phyloP scores from a whole-genome alignment of 1,140 invertebrate genomes.

The Fopius arisanus region DNA sequence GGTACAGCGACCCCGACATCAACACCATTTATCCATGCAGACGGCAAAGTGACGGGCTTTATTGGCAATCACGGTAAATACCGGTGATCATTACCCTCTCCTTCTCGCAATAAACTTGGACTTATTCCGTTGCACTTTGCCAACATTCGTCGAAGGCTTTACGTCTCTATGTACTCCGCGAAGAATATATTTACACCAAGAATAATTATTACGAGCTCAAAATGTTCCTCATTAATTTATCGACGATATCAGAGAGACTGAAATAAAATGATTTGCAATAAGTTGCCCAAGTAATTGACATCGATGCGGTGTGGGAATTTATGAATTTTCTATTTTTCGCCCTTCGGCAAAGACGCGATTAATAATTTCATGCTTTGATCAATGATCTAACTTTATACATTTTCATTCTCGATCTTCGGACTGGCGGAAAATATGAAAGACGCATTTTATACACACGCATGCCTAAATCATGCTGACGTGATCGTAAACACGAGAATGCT shows the following conservation, averaged over 20 bases:
- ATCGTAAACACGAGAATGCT: background rate
- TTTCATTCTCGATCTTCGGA: background rate
- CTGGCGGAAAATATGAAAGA: background rate
- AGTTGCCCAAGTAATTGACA: background rate
- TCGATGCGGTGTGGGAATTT: background rate
- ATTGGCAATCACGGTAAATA: slow-evolving; percentile 13
- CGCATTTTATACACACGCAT: slow-evolving; percentile 1
- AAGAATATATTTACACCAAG: background rate
- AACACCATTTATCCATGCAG: background rate
- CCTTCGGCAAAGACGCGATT: background rate
- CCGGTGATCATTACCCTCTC: background rate
- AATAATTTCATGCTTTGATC: slow-evolving; percentile 9
- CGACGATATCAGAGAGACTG: background rate
- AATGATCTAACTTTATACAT: background rate
- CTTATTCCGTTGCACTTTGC: background rate
- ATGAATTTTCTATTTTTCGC: background rate
- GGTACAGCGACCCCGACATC: background rate
- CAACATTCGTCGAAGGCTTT: too few relatives aligned
- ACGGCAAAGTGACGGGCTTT: slow-evolving; percentile 7
- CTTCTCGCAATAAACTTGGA: background rate
- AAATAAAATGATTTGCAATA: background rate
- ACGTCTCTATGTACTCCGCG: background rate
- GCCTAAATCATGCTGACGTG: background rate
- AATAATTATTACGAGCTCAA: background rate
- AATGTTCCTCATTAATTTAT: background rate